Conservation (phyloP, 2,113 vertebrate genomes). For the Nesoenas mayeri region DNA sequence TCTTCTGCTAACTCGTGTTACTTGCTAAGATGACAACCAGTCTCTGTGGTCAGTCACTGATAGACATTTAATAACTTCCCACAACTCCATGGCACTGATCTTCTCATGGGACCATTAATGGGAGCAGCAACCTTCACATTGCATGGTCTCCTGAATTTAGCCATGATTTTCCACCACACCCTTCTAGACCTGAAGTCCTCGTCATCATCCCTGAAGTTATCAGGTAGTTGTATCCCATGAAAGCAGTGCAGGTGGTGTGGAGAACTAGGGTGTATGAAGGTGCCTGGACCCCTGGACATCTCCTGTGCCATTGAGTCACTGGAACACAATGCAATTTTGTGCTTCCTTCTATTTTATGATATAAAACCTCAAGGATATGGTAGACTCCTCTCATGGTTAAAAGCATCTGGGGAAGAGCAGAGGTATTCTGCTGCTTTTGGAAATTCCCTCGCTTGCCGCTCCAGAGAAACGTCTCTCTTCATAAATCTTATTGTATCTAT, state of each 20-base stretch:
- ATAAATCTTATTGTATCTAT: constrained; percentile 38
- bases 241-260: not conserved
- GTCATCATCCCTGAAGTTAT: not conserved
- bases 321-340: not conserved
- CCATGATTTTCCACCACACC: not conserved
- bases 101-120: not conserved
- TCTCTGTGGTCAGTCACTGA: not conserved
- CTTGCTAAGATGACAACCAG: not conserved
- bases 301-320: not conserved
- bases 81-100: not conserved
- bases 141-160: not conserved
- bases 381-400: not conserved
- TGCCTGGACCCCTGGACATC: not conserved
- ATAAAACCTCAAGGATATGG: not conserved
- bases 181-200: not conserved
- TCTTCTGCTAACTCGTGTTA: not conserved
- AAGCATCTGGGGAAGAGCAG: not conserved
- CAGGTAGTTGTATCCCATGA: not conserved
- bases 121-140: not conserved
- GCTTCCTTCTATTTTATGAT: not conserved
- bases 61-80: not conserved
- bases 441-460: not conserved
- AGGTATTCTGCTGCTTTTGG: not conserved
- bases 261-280: not conserved
- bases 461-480: not conserved